phyloP scores from a whole-genome alignment of 2,113 vertebrate genomes.

The Chionis minor region DNA sequence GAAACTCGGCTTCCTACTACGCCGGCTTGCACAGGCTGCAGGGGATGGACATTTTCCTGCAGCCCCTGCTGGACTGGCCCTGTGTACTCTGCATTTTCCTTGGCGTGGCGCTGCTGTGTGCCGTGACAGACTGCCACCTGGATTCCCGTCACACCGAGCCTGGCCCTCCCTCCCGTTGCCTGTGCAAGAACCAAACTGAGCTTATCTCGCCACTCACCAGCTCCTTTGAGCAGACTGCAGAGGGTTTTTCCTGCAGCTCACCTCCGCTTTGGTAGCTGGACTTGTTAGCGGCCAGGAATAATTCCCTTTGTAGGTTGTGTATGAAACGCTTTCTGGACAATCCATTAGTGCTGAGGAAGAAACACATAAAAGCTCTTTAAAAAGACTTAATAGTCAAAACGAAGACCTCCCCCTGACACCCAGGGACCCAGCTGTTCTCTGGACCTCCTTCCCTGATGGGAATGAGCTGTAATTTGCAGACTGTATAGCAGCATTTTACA shows the following conservation, averaged over 20 bases:
- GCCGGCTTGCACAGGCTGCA: neutral
- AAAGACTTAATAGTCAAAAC: neutral
- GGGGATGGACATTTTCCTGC: neutral
- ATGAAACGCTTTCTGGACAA: constrained; percentile 64
- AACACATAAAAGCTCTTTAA: neutral
- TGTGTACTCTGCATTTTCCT: neutral
- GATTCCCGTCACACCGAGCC: neutral
- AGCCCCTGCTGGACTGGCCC: neutral
- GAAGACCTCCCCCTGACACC: neutral
- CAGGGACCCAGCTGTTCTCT: neutral
- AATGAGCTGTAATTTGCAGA: neutral
- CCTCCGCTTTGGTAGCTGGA: constrained; percentile 48
- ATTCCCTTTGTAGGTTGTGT: constrained; percentile 73
- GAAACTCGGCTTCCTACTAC: neutral
- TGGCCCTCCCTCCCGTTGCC: neutral
- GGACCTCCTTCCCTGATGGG: neutral
- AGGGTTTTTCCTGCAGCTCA: constrained; percentile 74
- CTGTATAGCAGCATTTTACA: neutral
- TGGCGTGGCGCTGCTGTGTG: neutral
- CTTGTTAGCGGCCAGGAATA: constrained; percentile 78
- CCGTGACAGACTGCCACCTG: neutral
- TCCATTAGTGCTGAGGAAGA: constrained; percentile 66
- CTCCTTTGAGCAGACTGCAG: constrained; percentile 63
- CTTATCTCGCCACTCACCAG: constrained; percentile 73
- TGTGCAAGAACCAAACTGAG: neutral